Evolutionary conservation across 1,140 invertebrate species (phyloP).

Genomic region (Monomorium pharaonis): DNA sequence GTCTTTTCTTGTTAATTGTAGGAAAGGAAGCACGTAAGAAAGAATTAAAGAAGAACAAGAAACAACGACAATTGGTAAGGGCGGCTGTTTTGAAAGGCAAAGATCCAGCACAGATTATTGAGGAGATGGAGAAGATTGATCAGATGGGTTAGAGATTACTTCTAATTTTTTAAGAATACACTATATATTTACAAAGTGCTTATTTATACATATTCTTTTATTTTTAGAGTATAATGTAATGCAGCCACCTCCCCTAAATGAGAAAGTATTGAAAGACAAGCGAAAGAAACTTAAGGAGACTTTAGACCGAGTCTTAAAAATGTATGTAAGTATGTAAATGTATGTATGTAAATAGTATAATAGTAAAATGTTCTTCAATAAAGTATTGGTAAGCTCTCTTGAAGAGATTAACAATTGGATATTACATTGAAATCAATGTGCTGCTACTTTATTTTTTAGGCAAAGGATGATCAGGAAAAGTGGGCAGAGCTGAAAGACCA

Average conservation of each 20-base stretch:
- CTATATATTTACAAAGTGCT: background rate
- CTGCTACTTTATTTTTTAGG: conserved; percentile 84
- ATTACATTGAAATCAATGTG: conserved; percentile 2
- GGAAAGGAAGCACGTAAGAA: conserved; percentile 99
- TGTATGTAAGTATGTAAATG: conserved; percentile 98
- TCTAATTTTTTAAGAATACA: background rate
- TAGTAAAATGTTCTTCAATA: conserved; percentile 36
- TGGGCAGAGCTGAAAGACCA: conserved; percentile 96
- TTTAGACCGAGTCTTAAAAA: conserved; percentile 95
- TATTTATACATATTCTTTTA: conserved; percentile 73
- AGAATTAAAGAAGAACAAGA: conserved; percentile 99
- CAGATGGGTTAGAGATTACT: conserved; percentile 93
- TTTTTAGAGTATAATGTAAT: conserved; percentile 96
- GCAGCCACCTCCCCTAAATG: conserved; percentile 96
- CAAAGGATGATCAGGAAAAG: conserved; percentile 98
- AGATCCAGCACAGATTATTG: conserved; percentile 96
- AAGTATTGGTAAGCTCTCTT: conserved; percentile 60
- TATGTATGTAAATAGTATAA: conserved; percentile 88
- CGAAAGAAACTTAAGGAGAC: conserved; percentile 98
- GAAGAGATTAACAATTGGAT: background rate
- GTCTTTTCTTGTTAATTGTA: conserved; percentile 81
- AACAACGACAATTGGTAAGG: conserved; percentile 97
- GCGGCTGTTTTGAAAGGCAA: conserved; percentile 99
- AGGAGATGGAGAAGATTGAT: conserved; percentile 99
- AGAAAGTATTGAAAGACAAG: conserved; percentile 98